Base-by-base conservation (phyloP, 2,888 invertebrate genomes). In the Eupithecia dodoneata region DNA sequence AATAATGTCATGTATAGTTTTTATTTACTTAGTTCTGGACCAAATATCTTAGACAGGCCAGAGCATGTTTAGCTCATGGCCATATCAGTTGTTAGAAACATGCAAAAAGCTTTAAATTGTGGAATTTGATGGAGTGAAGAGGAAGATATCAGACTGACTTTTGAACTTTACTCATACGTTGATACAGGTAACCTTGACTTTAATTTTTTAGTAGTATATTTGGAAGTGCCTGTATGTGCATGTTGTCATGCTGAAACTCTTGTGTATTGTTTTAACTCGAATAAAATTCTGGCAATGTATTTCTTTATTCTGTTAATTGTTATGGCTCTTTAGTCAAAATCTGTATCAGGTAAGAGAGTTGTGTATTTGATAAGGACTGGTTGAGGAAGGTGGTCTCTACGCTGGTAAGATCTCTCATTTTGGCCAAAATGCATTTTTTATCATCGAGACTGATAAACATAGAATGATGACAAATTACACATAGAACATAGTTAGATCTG, bases 361-460 rank as follows among this genome's bases (percentile, higher is more conserved):
- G 71, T 72, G 74, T 82, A 75, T 79, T 79, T 73, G 75, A 76
- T 78, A 78, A 76, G 72, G 69, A 77, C 79, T 76, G 76, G 76
- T 77, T 78, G 71, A 74, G 77, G 75, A 77, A 76, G 75, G 70
- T 75, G 72, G 80, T 76, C 73, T 73, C 73, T 75, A 91, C 91
- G 89, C 91, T 87, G 85, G 90, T 90, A 89, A 89, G 93, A 92
- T 91, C 89, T 93, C 94, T 94, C 93, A 88, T 91, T 91, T 93
- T 90, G 94, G 94, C 94, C 94, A 94, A 94, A 94, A 92, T 87
- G 92, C 93, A 92, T 94, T 93, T 93, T 82, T 90, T 88, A 92
- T 91, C 90, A 92, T 92, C 92, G 94, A 95, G 94, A 95, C 95
- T 94, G 94, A 94, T 94, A 92, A 81, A 90, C 88, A 88, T 94